Evolutionary conservation across 2,113 vertebrate genomes (phyloP), one percentile per base, ranked within the genome.

Genomic region (Gambusia affinis): DNA sequence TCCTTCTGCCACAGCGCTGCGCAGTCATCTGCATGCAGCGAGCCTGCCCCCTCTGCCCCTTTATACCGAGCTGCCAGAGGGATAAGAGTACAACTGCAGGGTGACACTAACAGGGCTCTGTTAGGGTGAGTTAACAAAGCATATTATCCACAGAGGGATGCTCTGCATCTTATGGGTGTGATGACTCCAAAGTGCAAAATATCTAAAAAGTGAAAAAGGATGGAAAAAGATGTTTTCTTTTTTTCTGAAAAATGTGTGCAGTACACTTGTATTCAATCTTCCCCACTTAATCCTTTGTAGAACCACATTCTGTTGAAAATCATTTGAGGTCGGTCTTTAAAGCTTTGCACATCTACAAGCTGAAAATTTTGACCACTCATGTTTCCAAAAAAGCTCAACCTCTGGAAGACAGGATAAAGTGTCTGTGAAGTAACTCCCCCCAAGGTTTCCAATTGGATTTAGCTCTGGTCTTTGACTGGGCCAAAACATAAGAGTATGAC

Each of bases 11-110:
- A 86, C 63, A 82, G 73, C 76, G 70, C 80, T 91, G 87, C 70
- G 68, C 88, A 90, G 87, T 91, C 88, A 92, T 93, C 89, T 91
- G 91, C 51, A 90, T 73, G 79, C 73, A 84, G 73, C 75, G 76
- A 78, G 83, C 67, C 86, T 79, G 82, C 85, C 30, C 51, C 39
- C 81, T 85, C 80, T 75, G 62, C 78, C 76, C 77, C 51, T 72
- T 78, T 44, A 65, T 83, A 66, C 86, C 67, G 60, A 42, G 62
- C 37, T 84, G 84, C 75, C 80, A 85, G 78, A 81, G 51, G 51
- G 87, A 84, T 88, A 82, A 81, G 69, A 83, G 85, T 69, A 42
- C 82, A 70, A 86, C 90, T 91, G 80, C 82, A 84, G 89, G 90
- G 87, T 82, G 11, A 57, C 39, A 62, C 35, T 11, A 37, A 37